Conservation (phyloP, 2,888 invertebrate species). For the Thelaira solivaga region DNA sequence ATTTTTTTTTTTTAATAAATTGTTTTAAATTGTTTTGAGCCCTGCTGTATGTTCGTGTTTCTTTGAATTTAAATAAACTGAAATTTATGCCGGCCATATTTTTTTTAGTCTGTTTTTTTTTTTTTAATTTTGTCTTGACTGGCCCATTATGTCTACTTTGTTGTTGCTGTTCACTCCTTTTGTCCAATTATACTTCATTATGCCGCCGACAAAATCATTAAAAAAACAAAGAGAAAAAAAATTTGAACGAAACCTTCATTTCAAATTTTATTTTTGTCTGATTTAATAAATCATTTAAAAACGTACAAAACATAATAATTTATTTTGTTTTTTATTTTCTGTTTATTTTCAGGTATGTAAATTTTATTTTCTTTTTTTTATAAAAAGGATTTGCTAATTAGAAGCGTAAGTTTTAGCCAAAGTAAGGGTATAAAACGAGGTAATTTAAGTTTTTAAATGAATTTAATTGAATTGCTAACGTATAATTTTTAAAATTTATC, state of each 20-base stretch:
- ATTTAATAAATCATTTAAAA: constrained; percentile 13
- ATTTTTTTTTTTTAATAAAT: too few relatives aligned
- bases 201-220: not conserved
- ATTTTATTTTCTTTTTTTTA: constrained; percentile 16
- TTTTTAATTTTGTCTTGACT: not conserved
- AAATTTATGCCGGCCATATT: not conserved
- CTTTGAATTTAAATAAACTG: constrained; percentile 1
- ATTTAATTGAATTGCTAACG: too few relatives aligned
- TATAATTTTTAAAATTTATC: too few relatives aligned
- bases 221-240: not conserved
- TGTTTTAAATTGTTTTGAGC: too few relatives aligned
- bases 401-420: too few relatives aligned
- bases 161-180: too few relatives aligned
- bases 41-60: not conserved
- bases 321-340: not conserved
- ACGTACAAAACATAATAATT: constrained; percentile 2
- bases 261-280: not conserved
- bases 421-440: too few relatives aligned
- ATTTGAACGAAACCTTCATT: not conserved
- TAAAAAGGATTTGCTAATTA: not conserved
- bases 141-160: constrained; percentile 30
- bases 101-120: not conserved
- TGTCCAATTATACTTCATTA: not conserved
- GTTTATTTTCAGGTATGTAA: constrained; percentile 44
- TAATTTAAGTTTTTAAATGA: too few relatives aligned